Base-by-base conservation (phyloP, 1,140 invertebrate species). In the Elysia chlorotica region DNA sequence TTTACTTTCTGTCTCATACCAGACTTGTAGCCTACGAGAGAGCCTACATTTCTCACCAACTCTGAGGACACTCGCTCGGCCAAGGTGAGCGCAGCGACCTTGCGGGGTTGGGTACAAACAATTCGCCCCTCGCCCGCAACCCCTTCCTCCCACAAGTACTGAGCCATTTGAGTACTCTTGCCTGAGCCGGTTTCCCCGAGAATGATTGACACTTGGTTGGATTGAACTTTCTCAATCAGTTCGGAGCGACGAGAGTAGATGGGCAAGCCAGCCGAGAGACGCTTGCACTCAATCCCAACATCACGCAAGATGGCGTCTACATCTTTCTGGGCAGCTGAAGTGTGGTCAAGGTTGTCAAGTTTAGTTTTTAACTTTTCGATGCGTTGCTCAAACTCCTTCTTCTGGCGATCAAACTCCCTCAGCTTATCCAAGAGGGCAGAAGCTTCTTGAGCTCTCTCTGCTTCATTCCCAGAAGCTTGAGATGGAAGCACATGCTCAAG, bases 121-220 rank as follows among this genome's bases (percentile, higher is more conserved):
- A 94, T 93, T 84, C 95, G 94, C 19, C 92, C 92, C 82, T 93
- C 91, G 14, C 72, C 71, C 48, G 68, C 74, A 31, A 79, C 37
- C 54, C 79, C 96, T 48, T 77, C 76, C 35, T 84, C 76, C n/a
- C 81, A 79, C 3, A 86, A 28, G 61, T 85, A 86, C 71, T 86
- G 84, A 5, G 74, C 76, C 33, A 87, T 71, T 69, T 87, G 86
- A 21, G 86, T 86, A 65, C 81, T 85, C 71, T 87, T 99, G 5
- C 97, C 97, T 30, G 94, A 96, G 0, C 97, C 96, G n/a, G 96
- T 99, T 70, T 92, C 92, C 59, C 97, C 98, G 88, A 98, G 95
- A 71, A 99, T 94, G 75, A 99, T 97, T 1, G 74, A 79, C 0
- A 86, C 84, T 41, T 82, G 80, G 38, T 83, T 81, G 0, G 78